Evolutionary conservation across 2,797 vertebrate genomes (phyloP).

Genomic region (Pygocentrus nattereri): DNA sequence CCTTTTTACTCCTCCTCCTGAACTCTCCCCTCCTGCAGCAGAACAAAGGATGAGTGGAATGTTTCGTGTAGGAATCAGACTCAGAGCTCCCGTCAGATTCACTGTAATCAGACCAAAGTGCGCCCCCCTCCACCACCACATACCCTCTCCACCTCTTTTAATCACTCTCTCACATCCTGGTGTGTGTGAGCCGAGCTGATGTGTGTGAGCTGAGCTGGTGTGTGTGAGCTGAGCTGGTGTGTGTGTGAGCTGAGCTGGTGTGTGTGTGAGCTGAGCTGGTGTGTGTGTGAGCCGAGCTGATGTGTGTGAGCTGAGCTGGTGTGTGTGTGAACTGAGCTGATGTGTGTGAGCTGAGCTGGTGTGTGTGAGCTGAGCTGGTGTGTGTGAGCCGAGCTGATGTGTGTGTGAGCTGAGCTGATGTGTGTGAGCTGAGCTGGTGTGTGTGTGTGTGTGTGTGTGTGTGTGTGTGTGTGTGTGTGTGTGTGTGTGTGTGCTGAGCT

Average conservation of each 20-base stretch:
- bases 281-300: too few species aligned
- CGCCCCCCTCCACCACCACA: too few species aligned
- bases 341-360: too few species aligned
- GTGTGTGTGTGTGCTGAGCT: too few species aligned
- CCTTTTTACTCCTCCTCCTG: slow-evolving; percentile 16
- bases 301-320: too few species aligned
- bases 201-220: background rate
- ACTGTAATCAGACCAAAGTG: slow-evolving; percentile 13
- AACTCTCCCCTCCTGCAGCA: background rate
- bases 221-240: slow-evolving; percentile 5
- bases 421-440: background rate
- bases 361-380: slow-evolving; percentile 5
- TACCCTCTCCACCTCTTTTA: background rate
- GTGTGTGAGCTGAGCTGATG: too few species aligned
- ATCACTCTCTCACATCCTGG: background rate
- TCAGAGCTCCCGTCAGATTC: slow-evolving; percentile 22
- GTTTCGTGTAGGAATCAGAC: slow-evolving; percentile 3
- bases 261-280: background rate
- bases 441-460: too few species aligned
- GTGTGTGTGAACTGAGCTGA: too few species aligned
- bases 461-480: too few species aligned
- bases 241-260: too few species aligned
- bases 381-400: too few species aligned
- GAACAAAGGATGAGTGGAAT: slow-evolving; percentile 45
- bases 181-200: too few species aligned